A percentile compares a stretch with the other conserved stretches of the same genome.
These are phyloP conservation scores for Atethmia centrago DNA, from an alignment of 2,888 invertebrate species.

Conservation along the genomic window DNA sequence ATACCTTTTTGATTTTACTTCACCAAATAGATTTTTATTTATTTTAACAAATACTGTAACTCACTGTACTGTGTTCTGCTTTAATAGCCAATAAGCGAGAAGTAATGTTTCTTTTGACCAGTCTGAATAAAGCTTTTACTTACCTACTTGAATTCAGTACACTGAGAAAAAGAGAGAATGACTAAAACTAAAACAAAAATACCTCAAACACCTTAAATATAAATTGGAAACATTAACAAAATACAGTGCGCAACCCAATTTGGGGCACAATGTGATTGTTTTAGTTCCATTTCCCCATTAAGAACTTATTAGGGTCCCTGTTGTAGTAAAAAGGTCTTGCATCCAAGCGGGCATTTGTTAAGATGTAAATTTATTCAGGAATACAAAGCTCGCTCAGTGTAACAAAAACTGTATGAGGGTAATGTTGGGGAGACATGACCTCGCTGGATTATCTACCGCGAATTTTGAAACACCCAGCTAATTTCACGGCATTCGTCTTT, in stretches of 20 bases:
- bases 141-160: not conserved
- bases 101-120: constrained; percentile 22
- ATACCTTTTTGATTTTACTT: too few relatives aligned
- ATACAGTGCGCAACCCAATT: constrained; percentile 64
- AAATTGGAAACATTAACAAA: constrained; percentile 57
- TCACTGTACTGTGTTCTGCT: too few relatives aligned
- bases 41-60: too few relatives aligned
- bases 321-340: constrained; percentile 80
- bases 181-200: constrained; percentile 3
- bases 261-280: constrained; percentile 69
- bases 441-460: constrained; percentile 78
- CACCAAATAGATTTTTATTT: too few relatives aligned
- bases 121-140: not conserved
- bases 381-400: constrained; percentile 79
- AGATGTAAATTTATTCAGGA: constrained; percentile 88
- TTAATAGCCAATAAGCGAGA: constrained; percentile 49
- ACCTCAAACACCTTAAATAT: constrained; percentile 24
- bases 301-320: constrained; percentile 80
- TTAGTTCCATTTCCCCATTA: constrained; percentile 80
- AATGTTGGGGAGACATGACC: constrained; percentile 79
- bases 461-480: constrained; percentile 76
- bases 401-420: constrained; percentile 84
- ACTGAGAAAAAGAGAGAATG: not conserved
- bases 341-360: constrained; percentile 81
- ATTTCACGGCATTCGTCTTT: constrained; percentile 76